A percentile compares a stretch with the other conserved stretches of the same genome.
Evolutionary conservation across 2,888 invertebrate genomes (phyloP).

Genomic region (Nemotelus pantherinus): DNA sequence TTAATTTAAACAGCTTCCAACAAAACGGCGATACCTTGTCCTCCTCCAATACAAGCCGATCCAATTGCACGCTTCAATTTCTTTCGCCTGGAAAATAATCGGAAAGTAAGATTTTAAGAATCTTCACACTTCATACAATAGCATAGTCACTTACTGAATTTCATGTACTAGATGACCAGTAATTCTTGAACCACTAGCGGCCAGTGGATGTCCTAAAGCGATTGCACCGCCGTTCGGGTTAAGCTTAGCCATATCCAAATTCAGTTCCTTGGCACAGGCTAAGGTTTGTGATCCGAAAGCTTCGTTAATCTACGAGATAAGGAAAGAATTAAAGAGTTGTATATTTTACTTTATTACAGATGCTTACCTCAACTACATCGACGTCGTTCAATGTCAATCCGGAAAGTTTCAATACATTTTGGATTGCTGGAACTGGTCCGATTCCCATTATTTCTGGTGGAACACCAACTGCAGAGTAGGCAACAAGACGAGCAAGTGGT

Average conservation of each 20-base stretch:
- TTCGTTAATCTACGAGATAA: slow-evolving; percentile 86
- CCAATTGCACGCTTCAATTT: slow-evolving; percentile 89
- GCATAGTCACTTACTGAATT: slow-evolving; percentile 73
- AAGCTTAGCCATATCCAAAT: slow-evolving; percentile 84
- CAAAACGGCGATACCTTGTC: slow-evolving; percentile 95
- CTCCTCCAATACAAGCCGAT: slow-evolving; percentile 98
- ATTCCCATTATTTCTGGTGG: slow-evolving; percentile 99
- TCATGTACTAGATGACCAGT: slow-evolving; percentile 92
- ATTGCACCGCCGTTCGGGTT: slow-evolving; percentile 98
- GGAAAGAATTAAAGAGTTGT: slow-evolving; percentile 24
- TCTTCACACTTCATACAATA: slow-evolving; percentile 47
- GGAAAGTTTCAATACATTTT: slow-evolving; percentile 81
- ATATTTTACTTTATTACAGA: background rate
- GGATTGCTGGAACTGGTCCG: slow-evolving; percentile 94
- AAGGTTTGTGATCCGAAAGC: slow-evolving; percentile 96
- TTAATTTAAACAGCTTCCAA: slow-evolving; percentile 75
- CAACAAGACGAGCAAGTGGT: slow-evolving; percentile 91
- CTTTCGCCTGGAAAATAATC: slow-evolving; percentile 73
- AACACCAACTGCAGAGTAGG: slow-evolving; percentile 92
- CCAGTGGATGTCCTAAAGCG: slow-evolving; percentile 96
- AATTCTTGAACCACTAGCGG: slow-evolving; percentile 93
- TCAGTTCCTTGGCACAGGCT: slow-evolving; percentile 89
- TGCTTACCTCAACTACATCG: slow-evolving; percentile 86
- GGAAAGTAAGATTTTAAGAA: slow-evolving; percentile 49
- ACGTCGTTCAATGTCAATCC: slow-evolving; percentile 85